Evolutionary conservation across 1,140 invertebrate genomes (phyloP), one percentile per base, ranked within the genome.

Genomic region (Aphis craccivora): DNA sequence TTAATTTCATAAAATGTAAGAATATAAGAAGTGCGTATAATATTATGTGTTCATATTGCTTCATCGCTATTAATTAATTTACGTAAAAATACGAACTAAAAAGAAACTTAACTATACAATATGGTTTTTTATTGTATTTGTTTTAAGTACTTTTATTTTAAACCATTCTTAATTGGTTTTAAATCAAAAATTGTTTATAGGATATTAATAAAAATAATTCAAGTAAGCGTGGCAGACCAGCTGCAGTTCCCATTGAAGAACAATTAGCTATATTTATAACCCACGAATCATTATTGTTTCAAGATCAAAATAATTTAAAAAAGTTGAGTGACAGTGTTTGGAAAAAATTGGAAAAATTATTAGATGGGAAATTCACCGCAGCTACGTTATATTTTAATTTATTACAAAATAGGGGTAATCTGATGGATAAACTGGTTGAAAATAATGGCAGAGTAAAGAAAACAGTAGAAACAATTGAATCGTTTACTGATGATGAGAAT

Each of bases 301-400:
- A 81, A 81, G n/a, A 81, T 5, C 30, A 35, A 81, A 81, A 81
- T 2, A 37, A 2, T 81, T 81, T 81, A 81, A 81, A 37, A 81
- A 81, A 81, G 14, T 81, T 81, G 14, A 81, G 76, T 81, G 76
- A 81, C n/a, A 81, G 37, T 81, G 14, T 81, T 35, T 35, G 76
- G 76, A 81, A 81, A 81, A n/a, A 81, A 81, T 81, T 81, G n/a
- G 76, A 81, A 81, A 81, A 81, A 30, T 35, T 81, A 81, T 81
- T 81, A 4, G n/a, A 81, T 81, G 76, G 76, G n/a, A 81, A 81
- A 81, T 37, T 81, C 0, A 81, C 35, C 2, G 76, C 76, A 35
- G 76, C n/a, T n/a, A n/a, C n/a, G n/a, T n/a, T 35, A 37, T 81
- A 81, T 20, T 81, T 81, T 37, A 37, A 81, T 81, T 18, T 37